Percentiles rank a stretch among this genome's conserved stretches.
Conservation (phyloP, 2,888 invertebrate species). For the Priocnemis perturbator region DNA sequence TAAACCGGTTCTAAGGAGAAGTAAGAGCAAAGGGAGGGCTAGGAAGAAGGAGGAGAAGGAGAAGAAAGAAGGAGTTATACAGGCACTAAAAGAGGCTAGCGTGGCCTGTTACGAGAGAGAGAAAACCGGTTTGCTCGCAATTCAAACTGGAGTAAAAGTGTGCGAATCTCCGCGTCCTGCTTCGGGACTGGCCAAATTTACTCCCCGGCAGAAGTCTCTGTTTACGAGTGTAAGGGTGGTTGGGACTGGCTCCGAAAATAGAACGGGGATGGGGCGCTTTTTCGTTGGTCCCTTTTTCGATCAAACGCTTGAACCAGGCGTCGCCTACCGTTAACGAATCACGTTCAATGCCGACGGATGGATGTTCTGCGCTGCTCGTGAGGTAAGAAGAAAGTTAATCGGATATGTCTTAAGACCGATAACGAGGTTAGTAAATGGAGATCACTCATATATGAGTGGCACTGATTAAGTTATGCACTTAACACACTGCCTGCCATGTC, state of each 20-base stretch:
- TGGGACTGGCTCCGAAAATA: slow-evolving; percentile 7
- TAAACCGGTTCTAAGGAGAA: slow-evolving; percentile 18
- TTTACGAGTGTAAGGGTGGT: slow-evolving; percentile 38
- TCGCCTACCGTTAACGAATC: too few relatives aligned
- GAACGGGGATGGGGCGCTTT: neutral
- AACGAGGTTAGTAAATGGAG: too few relatives aligned
- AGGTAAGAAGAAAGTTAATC: too few relatives aligned
- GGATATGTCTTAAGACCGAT: too few relatives aligned
- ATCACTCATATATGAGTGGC: too few relatives aligned
- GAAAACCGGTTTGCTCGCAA: slow-evolving; percentile 63
- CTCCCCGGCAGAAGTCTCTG: slow-evolving; percentile 25
- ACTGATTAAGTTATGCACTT: too few relatives aligned
- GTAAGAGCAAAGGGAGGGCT: slow-evolving; percentile 5
- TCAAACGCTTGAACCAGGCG: too few relatives aligned
- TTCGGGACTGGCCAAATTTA: slow-evolving; percentile 50
- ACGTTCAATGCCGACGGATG: too few relatives aligned
- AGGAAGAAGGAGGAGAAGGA: slow-evolving; percentile 15
- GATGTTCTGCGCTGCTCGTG: too few relatives aligned
- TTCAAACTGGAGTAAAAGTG: slow-evolving; percentile 71
- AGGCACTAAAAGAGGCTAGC: slow-evolving; percentile 60
- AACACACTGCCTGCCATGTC: too few relatives aligned
- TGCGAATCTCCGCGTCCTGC: slow-evolving; percentile 43
- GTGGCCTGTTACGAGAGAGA: slow-evolving; percentile 61
- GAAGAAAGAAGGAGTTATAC: slow-evolving; percentile 25
- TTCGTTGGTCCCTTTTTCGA: too few relatives aligned